Evolutionary conservation across 2,113 vertebrate genomes (phyloP), one percentile per base, ranked within the genome.

Genomic region (Typhlomys cinereus): DNA sequence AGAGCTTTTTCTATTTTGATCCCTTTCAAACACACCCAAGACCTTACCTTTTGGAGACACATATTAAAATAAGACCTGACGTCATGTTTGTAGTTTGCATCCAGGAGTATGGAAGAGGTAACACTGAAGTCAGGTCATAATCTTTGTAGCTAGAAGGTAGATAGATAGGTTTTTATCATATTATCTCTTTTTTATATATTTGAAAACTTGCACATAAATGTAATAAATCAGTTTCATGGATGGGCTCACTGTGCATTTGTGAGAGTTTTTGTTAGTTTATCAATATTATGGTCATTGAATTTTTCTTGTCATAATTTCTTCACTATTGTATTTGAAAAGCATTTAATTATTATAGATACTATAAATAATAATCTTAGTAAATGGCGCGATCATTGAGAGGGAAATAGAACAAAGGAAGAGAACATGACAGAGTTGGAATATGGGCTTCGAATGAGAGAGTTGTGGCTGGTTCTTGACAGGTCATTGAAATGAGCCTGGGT

Each of bases 21-120:
- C 70, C 71, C 50, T 80, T 85, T 23, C 64, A 91, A 52, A 76
- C 9, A 91, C 20, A 54, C 48, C 12, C 7, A 71, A 69, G 41
- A 52, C 39, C 50, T 82, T 88, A 27, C 41, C 34, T 92, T 90
- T 66, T 74, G 86, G 83, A 79, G 66, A 78, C 59, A n/a, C 17
- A 6, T 62, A 4, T 64, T 76, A 79, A 85, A 70, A 66, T 71
- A 52, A 7, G 59, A 66, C 88, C 61, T 50, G 39, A 67, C 59
- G 11, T 1, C 6, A 7, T 39, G 2, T 61, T 57, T 64, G 57
- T n/a, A 31, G 62, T 83, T 83, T 93, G 81, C 80, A 21, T 91
- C 36, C 14, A 1, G 44, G 70, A 17, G n/a, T 62, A 14, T 11
- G 18, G 57, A 46, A 39, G 15, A 15, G 59, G 23, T 57, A 74